Evolutionary conservation across 2,113 vertebrate species (phyloP).

Genomic region (Puffinus mauretanicus): DNA sequence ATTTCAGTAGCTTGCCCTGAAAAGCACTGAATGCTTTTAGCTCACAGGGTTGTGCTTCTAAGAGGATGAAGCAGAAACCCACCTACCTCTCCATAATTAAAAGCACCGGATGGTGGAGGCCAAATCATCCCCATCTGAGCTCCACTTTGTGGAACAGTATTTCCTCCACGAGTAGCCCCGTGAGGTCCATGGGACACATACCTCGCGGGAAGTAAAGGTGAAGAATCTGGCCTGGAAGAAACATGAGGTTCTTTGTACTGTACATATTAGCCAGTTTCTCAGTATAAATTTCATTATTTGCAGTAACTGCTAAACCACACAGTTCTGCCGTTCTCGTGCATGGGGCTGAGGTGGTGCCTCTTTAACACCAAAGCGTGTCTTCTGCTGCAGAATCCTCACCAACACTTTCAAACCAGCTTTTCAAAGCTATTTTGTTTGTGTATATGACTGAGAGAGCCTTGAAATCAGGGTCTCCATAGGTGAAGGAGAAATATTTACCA

Average conservation of each 20-base stretch:
- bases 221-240: background rate
- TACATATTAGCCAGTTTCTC: background rate
- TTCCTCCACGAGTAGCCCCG: background rate
- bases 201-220: background rate
- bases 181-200: background rate
- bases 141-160: background rate
- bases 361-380: background rate
- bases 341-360: background rate
- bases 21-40: background rate
- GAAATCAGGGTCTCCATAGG: background rate
- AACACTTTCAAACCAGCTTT: background rate
- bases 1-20: background rate
- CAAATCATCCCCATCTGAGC: background rate
- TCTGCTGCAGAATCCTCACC: background rate
- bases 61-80: background rate
- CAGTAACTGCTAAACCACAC: background rate
- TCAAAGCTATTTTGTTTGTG: background rate
- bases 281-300: background rate
- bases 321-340: accelerated
- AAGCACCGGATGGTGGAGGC: background rate
- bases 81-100: background rate
- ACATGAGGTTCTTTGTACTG: background rate
- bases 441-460: background rate
- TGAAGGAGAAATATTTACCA: background rate
- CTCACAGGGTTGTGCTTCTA: background rate